Evolutionary conservation across 2,888 invertebrate genomes (phyloP).

Genomic region (Mesorhabditis belari): DNA sequence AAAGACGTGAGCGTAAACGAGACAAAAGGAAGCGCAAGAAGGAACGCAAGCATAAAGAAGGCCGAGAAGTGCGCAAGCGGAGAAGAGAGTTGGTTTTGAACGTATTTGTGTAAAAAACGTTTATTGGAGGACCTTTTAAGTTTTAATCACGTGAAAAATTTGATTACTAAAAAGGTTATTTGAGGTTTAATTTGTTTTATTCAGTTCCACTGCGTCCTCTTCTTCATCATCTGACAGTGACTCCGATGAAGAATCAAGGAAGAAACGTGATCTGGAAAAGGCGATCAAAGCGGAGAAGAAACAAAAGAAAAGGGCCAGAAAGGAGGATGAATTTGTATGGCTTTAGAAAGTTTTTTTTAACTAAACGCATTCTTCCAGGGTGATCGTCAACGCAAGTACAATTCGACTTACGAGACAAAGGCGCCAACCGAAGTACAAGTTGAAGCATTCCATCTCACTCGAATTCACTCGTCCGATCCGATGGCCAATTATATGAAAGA

Average conservation of each 20-base stretch:
- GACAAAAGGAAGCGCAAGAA: constrained; percentile 9
- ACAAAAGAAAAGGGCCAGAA: constrained; percentile 46
- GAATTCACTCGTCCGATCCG: constrained; percentile 69
- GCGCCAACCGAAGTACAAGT: constrained; percentile 69
- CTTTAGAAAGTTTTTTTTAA: background rate
- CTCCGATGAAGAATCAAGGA: constrained; percentile 23
- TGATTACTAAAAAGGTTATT: too few species aligned
- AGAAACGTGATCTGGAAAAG: constrained; percentile 18
- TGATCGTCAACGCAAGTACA: constrained; percentile 85
- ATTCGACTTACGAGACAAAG: constrained; percentile 68
- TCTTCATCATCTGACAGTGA: constrained; percentile 19
- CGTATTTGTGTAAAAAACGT: background rate
- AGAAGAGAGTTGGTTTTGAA: background rate
- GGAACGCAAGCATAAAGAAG: constrained; percentile 1
- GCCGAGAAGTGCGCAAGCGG: background rate
- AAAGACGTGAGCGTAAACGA: background rate
- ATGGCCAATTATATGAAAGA: constrained; percentile 70
- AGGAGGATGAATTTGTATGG: constrained; percentile 11
- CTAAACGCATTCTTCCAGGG: constrained; percentile 51
- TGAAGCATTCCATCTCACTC: constrained; percentile 40
- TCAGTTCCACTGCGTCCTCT: constrained; percentile 6
- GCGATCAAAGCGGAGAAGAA: constrained; percentile 48
- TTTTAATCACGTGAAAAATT: too few species aligned
- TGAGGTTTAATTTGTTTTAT: too few species aligned
- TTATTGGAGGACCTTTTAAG: too few species aligned